Base-by-base conservation (phyloP, 2,888 invertebrate genomes). In the Encarsia formosa region DNA sequence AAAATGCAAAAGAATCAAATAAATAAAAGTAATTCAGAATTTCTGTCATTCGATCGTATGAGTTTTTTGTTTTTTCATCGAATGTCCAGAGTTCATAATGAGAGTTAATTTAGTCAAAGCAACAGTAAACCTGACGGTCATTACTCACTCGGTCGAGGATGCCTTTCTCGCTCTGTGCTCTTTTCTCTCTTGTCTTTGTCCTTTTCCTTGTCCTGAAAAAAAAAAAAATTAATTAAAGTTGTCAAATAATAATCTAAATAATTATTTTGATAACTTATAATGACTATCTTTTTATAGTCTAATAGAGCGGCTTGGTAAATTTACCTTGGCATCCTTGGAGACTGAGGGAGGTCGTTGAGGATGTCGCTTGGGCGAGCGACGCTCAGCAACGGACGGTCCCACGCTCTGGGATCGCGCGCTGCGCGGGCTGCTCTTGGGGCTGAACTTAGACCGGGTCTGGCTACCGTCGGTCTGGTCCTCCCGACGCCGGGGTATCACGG, bases 321-420 rank as follows among this genome's bases (percentile, higher is more conserved):
- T 1, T 58, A 69, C 71, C 69, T 71, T 73, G 11, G 64, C 62
- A 45, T 73, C 73, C 62, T 72, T 72, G 35, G 66, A 65, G 53
- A 70, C 69, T 16, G 71, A 70, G 1, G 71, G 67, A 31, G 72
- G 66, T 20, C 71, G 65, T 11, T 70, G 65, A 41, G 86, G 83
- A 65, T 88, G 86, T 60, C 88, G 84, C 66, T 88, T 88, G 22
- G 90, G 89, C 44, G 90, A 90, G 61, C 81, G 78, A 76, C 85
- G 86, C 67, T 85, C 83, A 46, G 77, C 76, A 59, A 78, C 77
- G 51, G 75, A 77, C 39, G 86, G 85, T 59, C 86, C 86, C 63
- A 85, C 83, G 54, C 86, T 86, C 72, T 85, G 84, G 52, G 85
- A 85, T 66, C 86, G 82, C 20, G 49, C 77, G 59, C 77, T 76